Evolutionary conservation across 2,797 vertebrate genomes (phyloP).

Genomic region (Pelochelys cantorii): DNA sequence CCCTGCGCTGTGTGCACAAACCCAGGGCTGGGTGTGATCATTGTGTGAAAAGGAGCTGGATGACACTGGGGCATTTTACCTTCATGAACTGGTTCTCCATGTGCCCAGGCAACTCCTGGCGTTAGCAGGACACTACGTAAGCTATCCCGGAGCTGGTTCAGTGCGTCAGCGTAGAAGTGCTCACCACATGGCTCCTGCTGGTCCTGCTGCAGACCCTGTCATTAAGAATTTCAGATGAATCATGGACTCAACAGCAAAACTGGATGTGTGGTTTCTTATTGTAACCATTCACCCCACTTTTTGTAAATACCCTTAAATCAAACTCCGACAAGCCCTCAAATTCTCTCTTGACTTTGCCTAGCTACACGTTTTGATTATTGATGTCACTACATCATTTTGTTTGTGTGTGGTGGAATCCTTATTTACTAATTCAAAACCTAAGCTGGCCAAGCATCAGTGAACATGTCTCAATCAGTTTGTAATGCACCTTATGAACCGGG

Average conservation of each 20-base stretch:
- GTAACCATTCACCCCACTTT: neutral
- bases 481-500: neutral
- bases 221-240: neutral
- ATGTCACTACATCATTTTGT: neutral
- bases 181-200: too few species aligned
- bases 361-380: neutral
- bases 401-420: neutral
- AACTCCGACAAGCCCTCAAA: neutral
- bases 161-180: too few species aligned
- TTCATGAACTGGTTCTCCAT: neutral
- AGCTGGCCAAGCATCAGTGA: neutral
- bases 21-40: rapidly evolving
- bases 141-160: neutral
- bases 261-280: neutral
- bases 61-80: conserved; percentile 43
- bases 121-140: rapidly evolving
- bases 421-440: neutral
- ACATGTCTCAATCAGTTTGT: rapidly evolving
- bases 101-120: neutral
- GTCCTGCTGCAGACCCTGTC: neutral
- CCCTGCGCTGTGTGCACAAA: rapidly evolving
- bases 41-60: neutral
- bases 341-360: neutral
- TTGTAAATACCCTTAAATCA: neutral
- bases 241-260: neutral